These are phyloP conservation scores for Aegypius monachus DNA, from an alignment of 2,113 vertebrate species.

Conservation along the genomic window DNA sequence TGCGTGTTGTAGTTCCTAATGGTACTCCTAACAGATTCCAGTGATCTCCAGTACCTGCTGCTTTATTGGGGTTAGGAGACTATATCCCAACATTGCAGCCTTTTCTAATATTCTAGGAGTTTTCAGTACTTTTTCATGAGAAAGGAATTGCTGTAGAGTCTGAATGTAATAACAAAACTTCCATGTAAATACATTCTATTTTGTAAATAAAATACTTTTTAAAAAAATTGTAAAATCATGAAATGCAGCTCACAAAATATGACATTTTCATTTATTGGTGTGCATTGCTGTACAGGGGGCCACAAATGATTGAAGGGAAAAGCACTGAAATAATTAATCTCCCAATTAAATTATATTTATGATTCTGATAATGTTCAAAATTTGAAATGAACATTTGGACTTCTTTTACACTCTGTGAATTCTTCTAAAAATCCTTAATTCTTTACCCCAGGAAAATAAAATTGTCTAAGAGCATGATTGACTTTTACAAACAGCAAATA, in stretches of 20 bases:
- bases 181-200: neutral
- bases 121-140: neutral
- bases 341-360: neutral
- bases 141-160: neutral
- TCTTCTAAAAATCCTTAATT: neutral
- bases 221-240: neutral
- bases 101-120: neutral
- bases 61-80: neutral
- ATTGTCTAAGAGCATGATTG: neutral
- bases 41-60: neutral
- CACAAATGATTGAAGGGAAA: neutral
- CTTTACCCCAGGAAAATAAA: neutral
- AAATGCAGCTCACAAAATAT: neutral
- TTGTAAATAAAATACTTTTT: neutral
- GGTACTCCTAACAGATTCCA: neutral
- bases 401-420: neutral
- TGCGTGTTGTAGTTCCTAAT: neutral
- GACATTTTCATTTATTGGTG: neutral
- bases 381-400: neutral
- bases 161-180: neutral
- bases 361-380: neutral
- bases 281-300: neutral
- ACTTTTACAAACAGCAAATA: slow-evolving; percentile 9
- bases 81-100: neutral
- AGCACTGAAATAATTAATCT: neutral